Conservation (phyloP, 2,113 vertebrate genomes). For the Pitta sordida region DNA sequence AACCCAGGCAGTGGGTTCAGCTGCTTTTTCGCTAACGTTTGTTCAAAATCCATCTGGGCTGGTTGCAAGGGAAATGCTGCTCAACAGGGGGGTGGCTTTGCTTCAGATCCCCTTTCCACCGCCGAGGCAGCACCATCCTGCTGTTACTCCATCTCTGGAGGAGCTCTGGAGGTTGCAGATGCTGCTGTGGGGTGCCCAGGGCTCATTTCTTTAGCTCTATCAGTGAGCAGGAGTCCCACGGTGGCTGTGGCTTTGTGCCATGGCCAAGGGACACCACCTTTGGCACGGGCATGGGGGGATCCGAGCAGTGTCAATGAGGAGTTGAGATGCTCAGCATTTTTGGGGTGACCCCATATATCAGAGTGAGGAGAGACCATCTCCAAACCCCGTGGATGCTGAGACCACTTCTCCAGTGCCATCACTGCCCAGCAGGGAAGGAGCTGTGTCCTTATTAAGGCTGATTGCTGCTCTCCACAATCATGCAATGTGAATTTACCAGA, state of each 20-base stretch:
- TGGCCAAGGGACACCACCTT: neutral
- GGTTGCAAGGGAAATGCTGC: neutral
- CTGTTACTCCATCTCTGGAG: neutral
- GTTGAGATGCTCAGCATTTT: neutral
- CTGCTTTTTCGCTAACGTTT: neutral
- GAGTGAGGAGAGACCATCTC: neutral
- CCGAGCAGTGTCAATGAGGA: accelerated
- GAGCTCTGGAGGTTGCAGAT: neutral
- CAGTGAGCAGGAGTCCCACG: neutral
- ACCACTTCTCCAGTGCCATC: neutral
- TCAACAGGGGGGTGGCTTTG: neutral
- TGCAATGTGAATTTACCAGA: neutral
- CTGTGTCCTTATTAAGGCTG: neutral
- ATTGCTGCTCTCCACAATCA: neutral
- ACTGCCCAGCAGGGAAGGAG: neutral
- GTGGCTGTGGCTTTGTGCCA: neutral
- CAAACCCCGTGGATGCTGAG: neutral
- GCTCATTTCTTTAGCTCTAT: neutral
- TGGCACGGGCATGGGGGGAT: accelerated
- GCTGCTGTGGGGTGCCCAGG: neutral
- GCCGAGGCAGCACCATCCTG: neutral
- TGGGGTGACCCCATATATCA: neutral
- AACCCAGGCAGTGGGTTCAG: neutral
- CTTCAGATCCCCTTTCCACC: neutral
- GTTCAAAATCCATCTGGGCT: neutral